Conservation (phyloP, 2,888 invertebrate species). For the Ophonus ardosiacus region DNA sequence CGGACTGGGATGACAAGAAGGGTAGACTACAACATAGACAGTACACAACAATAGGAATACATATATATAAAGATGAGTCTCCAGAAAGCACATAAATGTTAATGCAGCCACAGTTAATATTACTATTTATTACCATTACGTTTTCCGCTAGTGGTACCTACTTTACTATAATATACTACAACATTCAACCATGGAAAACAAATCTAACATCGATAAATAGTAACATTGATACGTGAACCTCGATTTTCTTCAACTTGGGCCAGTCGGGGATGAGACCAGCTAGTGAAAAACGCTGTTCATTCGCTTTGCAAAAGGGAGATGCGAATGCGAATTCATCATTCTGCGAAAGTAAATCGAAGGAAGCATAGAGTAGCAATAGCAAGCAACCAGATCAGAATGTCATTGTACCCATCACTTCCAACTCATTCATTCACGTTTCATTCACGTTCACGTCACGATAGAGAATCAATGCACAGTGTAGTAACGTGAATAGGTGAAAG, state of each 20-base stretch:
- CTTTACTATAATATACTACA: slow-evolving; percentile 8
- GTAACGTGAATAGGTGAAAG: slow-evolving; percentile 54
- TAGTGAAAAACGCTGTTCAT: slow-evolving; percentile 66
- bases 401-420: slow-evolving; percentile 54
- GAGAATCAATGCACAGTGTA: slow-evolving; percentile 46
- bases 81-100: slow-evolving; percentile 66
- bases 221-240: slow-evolving; percentile 69
- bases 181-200: slow-evolving; percentile 12
- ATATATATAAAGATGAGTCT: slow-evolving; percentile 72
- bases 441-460: not conserved
- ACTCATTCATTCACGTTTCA: slow-evolving; percentile 21
- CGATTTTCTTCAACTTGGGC: slow-evolving; percentile 72
- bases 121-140: slow-evolving; percentile 57
- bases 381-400: slow-evolving; percentile 25
- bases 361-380: slow-evolving; percentile 22
- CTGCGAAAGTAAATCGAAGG: slow-evolving; percentile 55
- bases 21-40: slow-evolving; percentile 65
- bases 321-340: slow-evolving; percentile 58
- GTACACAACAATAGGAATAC: slow-evolving; percentile 58
- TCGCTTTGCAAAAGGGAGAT: slow-evolving; percentile 45
- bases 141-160: not conserved
- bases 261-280: slow-evolving; percentile 71
- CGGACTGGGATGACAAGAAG: slow-evolving; percentile 64
- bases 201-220: slow-evolving; percentile 48
- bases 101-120: slow-evolving; percentile 55